Percentiles rank a stretch among this genome's conserved stretches.
These are phyloP conservation scores for Drosophila mayri DNA, from an alignment of 1,140 invertebrate species.

Conservation along the genomic window DNA sequence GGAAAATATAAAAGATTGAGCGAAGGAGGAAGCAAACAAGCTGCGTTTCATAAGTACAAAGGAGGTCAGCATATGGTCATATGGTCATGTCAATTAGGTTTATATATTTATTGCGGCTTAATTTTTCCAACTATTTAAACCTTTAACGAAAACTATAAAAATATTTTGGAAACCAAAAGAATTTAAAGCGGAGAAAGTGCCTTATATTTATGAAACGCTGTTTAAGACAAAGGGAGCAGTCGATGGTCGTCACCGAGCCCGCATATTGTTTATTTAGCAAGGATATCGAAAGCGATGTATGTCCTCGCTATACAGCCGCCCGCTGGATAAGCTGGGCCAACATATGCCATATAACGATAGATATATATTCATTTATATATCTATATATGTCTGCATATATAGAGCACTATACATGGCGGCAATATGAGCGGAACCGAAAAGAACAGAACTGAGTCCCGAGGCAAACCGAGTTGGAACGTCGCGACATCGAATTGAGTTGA, in stretches of 20 bases:
- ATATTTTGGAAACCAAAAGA: background rate
- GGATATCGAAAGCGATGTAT: conserved; percentile 48
- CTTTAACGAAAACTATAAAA: background rate
- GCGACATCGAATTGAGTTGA: conserved; percentile 24
- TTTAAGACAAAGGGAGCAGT: conserved; percentile 8
- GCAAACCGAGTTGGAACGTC: conserved; percentile 20
- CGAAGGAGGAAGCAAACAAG: background rate
- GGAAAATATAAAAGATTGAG: conserved; percentile 22
- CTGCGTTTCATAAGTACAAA: background rate
- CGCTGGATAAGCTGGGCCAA: conserved; percentile 34
- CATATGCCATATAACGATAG: conserved; percentile 44
- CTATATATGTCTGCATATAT: conserved; percentile 18
- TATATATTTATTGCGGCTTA: background rate
- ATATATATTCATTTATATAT: conserved; percentile 14
- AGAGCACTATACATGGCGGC: conserved; percentile 27
- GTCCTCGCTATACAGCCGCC: conserved; percentile 29
- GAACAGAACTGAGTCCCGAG: conserved; percentile 39
- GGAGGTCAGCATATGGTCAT: background rate
- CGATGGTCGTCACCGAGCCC: conserved; percentile 26
- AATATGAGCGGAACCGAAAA: conserved; percentile 40
- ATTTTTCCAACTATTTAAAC: too few species aligned
- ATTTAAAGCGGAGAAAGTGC: background rate
- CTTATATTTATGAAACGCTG: conserved; percentile 8
- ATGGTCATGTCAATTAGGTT: background rate
- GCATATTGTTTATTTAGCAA: conserved; percentile 64